These are phyloP conservation scores for Gambusia yucatana DNA, from an alignment of 2,797 vertebrate genomes.

Conservation along the genomic window DNA sequence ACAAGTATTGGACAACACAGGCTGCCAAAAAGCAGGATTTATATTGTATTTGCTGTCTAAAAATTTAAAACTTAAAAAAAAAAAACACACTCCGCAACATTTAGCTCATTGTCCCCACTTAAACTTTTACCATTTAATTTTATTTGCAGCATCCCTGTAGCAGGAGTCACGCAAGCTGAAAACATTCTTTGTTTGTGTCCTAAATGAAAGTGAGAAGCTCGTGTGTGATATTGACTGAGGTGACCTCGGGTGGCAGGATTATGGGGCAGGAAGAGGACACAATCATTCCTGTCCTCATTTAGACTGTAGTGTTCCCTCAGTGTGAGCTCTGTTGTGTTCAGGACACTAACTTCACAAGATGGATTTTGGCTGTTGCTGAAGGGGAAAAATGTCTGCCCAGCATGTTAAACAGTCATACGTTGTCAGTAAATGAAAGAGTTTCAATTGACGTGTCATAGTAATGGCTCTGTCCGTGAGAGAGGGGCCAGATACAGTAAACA, in stretches of 20 bases:
- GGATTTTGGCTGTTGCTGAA: background rate
- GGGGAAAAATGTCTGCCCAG: background rate
- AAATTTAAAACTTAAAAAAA: background rate
- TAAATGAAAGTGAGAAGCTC: conserved; percentile 7
- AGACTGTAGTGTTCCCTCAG: conserved; percentile 27
- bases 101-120: conserved; percentile 6
- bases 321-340: conserved; percentile 13
- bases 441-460: background rate
- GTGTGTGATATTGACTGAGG: conserved; percentile 19
- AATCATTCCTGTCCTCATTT: conserved; percentile 33
- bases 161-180: conserved; percentile 2
- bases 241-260: conserved; percentile 35
- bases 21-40: background rate
- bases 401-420: background rate
- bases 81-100: background rate
- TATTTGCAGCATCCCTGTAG: conserved; percentile 7
- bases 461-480: background rate
- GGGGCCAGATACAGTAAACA: background rate
- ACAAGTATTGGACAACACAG: background rate
- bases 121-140: conserved; percentile 10
- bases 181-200: background rate
- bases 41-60: background rate
- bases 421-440: background rate
- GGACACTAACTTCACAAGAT: background rate
- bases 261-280: conserved; percentile 14